Evolutionary conservation across 64 coral and sea anemone genomes (phyloP), one percentile per base, ranked within the genome.

Genomic region (Pocillopora verrucosa): DNA sequence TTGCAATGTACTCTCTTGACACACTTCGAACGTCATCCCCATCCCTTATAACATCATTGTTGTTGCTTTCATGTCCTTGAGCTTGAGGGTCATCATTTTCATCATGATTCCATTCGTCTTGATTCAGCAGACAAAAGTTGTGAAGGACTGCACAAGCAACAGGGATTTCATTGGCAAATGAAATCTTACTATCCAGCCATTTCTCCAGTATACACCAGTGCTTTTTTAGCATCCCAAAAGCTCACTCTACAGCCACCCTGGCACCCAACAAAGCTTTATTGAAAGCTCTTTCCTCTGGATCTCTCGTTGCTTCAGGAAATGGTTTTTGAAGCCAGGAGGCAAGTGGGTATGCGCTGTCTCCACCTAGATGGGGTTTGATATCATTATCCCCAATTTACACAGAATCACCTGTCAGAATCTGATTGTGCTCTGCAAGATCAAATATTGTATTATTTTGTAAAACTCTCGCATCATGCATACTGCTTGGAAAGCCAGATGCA

Each of bases 201-300:
- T 83, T 64, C 59, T 59, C 80, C 26, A 83, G 80, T 83, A 83
- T 83, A 9, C 59, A 11, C 60, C 80, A 83, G 24, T 26, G 59
- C 74, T 59, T 59, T 87, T 87, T 87, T 2, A 74, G 20, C 84
- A 61, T 76, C n/a, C 73, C 45, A 37, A 88, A 88, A 70, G 86
- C 72, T 13, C 41, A 88, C 86, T 88, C 73, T 76, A 76, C 86
- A 76, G 86, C 86, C 76, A 88, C 86, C 10, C 56, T 88, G 9
- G 86, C 73, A 76, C 1, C n/a, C 11, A 72, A 88, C 86, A 88
- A 76, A 61, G 86, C 64, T 86, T 72, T 88, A 88, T 76, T 76
- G 10, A 88, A 76, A 88, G 86, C 86, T 76, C 76, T 88, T 88
- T 87, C 84, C 84, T 87, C 84, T 58, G 58, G 68, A 58, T 87